Percentiles rank a stretch among this genome's conserved stretches.
phyloP scores from a whole-genome alignment of 2,888 invertebrate species.

The Oscheius sp. region DNA sequence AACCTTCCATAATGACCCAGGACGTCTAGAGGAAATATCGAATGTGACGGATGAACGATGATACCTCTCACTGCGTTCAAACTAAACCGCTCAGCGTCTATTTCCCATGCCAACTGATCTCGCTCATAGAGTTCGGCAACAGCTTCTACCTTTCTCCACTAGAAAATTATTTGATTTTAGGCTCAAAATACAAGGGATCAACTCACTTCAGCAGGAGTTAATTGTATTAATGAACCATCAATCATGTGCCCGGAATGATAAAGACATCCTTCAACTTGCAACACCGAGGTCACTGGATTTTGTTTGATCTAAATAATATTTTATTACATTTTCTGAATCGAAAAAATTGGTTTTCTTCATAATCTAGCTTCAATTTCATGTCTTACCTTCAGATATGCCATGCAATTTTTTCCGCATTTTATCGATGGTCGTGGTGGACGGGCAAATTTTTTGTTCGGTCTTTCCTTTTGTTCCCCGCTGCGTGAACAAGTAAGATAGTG shows the following conservation, averaged over 20 bases:
- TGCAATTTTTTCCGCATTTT: slow-evolving; percentile 58
- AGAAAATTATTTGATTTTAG: neutral
- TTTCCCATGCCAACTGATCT: slow-evolving; percentile 32
- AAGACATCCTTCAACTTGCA: slow-evolving; percentile 58
- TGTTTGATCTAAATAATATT: slow-evolving; percentile 47
- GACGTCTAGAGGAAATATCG: slow-evolving; percentile 36
- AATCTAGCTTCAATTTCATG: too few species aligned
- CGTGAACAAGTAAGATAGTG: slow-evolving; percentile 57
- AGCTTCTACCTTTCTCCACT: slow-evolving; percentile 27
- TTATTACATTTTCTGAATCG: neutral
- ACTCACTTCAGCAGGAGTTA: slow-evolving; percentile 42
- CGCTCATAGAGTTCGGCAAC: slow-evolving; percentile 30
- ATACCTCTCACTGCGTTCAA: slow-evolving; percentile 32
- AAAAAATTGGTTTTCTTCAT: neutral
- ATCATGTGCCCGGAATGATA: slow-evolving; percentile 59
- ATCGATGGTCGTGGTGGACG: slow-evolving; percentile 55
- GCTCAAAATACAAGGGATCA: too few species aligned
- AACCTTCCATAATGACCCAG: slow-evolving; percentile 47
- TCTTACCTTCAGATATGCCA: slow-evolving; percentile 57
- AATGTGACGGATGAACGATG: too few species aligned
- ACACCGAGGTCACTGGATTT: slow-evolving; percentile 52
- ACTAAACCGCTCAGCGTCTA: slow-evolving; percentile 4
- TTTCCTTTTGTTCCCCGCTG: slow-evolving; percentile 58
- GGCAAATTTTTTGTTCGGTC: slow-evolving; percentile 57
- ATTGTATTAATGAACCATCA: slow-evolving; percentile 47